These are phyloP conservation scores for Episyrphus balteatus DNA, from an alignment of 1,140 invertebrate genomes.

Conservation along the genomic window DNA sequence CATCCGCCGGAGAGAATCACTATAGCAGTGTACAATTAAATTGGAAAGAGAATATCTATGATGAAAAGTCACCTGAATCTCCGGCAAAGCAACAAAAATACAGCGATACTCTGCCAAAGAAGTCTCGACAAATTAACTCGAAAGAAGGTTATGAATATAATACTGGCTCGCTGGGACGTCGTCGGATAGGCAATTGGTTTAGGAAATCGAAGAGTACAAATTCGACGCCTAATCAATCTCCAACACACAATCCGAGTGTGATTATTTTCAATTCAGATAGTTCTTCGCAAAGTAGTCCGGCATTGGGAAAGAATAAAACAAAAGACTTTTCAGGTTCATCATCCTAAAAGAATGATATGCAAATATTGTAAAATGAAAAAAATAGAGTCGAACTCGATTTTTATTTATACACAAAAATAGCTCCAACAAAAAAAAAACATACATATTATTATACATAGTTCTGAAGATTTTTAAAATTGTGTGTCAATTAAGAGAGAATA, in stretches of 20 bases:
- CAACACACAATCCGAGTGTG: conserved; percentile 25
- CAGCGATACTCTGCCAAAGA: conserved; percentile 30
- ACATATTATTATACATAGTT: too few species aligned
- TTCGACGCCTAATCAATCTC: conserved; percentile 35
- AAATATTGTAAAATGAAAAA: background rate
- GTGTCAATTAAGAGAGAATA: background rate
- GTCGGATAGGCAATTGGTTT: conserved; percentile 33
- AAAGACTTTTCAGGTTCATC: background rate
- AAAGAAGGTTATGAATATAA: conserved; percentile 13
- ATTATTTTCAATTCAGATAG: background rate
- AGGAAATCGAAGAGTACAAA: conserved; percentile 34
- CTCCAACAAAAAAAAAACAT: too few species aligned
- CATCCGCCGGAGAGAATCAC: background rate
- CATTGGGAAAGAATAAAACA: background rate
- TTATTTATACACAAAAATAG: too few species aligned
- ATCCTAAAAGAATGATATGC: conserved; percentile 2
- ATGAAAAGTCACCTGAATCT: conserved; percentile 20
- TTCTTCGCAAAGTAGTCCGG: conserved; percentile 1
- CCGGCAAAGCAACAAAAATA: conserved; percentile 21
- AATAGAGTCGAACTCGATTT: too few species aligned
- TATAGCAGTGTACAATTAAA: background rate
- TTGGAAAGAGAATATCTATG: background rate
- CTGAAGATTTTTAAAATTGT: background rate
- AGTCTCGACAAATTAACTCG: conserved; percentile 22
- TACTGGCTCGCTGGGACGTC: conserved; percentile 28